Percentiles rank a stretch among this genome's conserved stretches.
Evolutionary conservation across 2,797 vertebrate species (phyloP).

Genomic region (Phoxinus dragarum): DNA sequence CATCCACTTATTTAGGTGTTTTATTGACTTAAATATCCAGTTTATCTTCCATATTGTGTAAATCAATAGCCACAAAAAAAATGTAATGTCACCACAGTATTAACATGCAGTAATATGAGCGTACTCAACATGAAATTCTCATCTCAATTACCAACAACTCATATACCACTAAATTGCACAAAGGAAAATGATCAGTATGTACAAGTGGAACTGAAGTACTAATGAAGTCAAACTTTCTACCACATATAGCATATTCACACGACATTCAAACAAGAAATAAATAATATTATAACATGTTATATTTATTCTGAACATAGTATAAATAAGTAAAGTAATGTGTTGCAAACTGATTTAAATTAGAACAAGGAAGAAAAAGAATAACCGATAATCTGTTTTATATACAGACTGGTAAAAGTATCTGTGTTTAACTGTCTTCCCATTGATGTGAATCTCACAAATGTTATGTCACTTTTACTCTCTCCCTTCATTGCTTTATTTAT

Average conservation of each 20-base stretch:
- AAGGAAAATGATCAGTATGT: conserved; percentile 13
- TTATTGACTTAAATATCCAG: conserved; percentile 15
- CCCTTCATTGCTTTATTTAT: background rate
- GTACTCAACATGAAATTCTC: background rate
- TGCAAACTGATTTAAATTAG: conserved; percentile 15
- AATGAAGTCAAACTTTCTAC: background rate
- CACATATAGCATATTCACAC: background rate
- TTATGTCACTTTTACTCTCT: conserved; percentile 1
- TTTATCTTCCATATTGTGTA: background rate
- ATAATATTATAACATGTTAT: conserved; percentile 15
- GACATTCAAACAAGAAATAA: conserved; percentile 26
- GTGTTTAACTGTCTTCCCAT: background rate
- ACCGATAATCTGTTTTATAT: background rate
- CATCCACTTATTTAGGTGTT: background rate
- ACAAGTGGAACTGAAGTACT: conserved; percentile 10
- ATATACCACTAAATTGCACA: background rate
- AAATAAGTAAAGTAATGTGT: conserved; percentile 13
- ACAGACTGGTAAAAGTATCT: background rate
- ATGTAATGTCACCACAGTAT: background rate
- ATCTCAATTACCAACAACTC: conserved; percentile 14
- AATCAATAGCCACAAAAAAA: conserved; percentile 6
- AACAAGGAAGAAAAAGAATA: conserved; percentile 2
- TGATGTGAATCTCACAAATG: background rate
- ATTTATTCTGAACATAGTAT: conserved; percentile 10
- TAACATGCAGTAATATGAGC: conserved; percentile 8